Evolutionary conservation across 2,113 vertebrate species (phyloP).

Genomic region (Reinhardtius hippoglossoides): DNA sequence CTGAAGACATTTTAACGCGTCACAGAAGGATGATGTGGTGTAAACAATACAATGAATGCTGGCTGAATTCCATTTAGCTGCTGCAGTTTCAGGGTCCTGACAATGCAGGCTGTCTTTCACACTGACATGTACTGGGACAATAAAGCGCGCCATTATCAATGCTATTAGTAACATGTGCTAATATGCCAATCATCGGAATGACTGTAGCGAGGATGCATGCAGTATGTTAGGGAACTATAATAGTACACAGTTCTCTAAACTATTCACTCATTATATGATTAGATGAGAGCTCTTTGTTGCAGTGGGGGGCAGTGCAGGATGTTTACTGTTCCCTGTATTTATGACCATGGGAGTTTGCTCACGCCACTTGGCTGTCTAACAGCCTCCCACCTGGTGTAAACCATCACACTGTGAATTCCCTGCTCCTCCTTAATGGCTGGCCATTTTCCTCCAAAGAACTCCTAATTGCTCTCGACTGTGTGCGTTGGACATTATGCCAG

Average conservation of each 20-base stretch:
- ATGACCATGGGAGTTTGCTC: constrained; percentile 68
- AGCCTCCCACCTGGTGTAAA: constrained; percentile 67
- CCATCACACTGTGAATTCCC: constrained; percentile 52
- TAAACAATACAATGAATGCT: neutral
- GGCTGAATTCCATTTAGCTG: neutral
- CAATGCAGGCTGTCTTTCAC: neutral
- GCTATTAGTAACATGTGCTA: neutral
- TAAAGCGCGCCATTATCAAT: neutral
- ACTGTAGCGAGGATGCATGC: neutral
- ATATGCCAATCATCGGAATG: neutral
- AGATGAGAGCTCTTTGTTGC: constrained; percentile 35
- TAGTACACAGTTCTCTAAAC: constrained; percentile 53
- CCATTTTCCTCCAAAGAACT: constrained; percentile 64
- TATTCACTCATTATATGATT: constrained; percentile 57
- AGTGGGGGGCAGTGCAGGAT: constrained; percentile 42
- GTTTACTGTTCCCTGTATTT: constrained; percentile 66
- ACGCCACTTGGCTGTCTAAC: constrained; percentile 60
- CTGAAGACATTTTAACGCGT: neutral
- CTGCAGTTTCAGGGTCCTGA: neutral
- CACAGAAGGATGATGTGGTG: neutral
- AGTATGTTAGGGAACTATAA: constrained; percentile 19
- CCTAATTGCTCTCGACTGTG: constrained; percentile 69
- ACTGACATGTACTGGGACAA: neutral
- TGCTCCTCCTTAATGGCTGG: constrained; percentile 68
- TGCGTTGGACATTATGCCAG: constrained; percentile 47